Evolutionary conservation across 2,888 invertebrate genomes (phyloP), one percentile per base, ranked within the genome.

Genomic region (Apotomis capreana): DNA sequence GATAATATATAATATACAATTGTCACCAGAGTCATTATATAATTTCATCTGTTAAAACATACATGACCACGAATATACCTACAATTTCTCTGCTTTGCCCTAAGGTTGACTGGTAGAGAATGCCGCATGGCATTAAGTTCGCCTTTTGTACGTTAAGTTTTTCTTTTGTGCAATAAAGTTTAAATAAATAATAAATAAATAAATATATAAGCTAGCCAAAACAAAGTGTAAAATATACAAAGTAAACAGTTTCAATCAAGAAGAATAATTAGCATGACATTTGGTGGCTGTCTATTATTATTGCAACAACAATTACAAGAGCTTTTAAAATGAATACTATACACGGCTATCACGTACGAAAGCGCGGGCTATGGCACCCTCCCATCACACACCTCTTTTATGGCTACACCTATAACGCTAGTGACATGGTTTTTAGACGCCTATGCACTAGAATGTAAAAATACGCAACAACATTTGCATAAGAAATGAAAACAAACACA

Each of bases 351-450:
- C 9, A 46, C 46, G 46, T 40, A 36, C 4, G 51, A 63, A 52
- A 65, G 44, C 55, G 26, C 65, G 65, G 55, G 55, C 44, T 65
- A 68, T 71, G 71, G 10, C 61, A 68, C 40, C 49, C 26, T 44
- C 10, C 10, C 62, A 51, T 44, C 36, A 36, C 36, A n/a, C 52
- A 51, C 49, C 26, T 54, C 26, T 55, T 72, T 70, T 74, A 76
- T 76, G 75, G 74, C 77, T 74, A 76, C 57, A 61, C 26, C 70
- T 70, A 73, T 70, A 73, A 52, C 58, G 58, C 69, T 74, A 75
- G 75, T 77, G 77, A 77, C 77, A 74, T 74, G 74, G 69, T 74
- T 67, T 74, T 70, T 69, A 69, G 9, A 55, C 69, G 65, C 70
- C 70, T 68, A 73, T 68, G 73, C 68, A 72, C 68, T 72, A 54